These are phyloP conservation scores for Cyrtorhinus lividipennis DNA, from an alignment of 1,140 invertebrate species.

Conservation along the genomic window DNA sequence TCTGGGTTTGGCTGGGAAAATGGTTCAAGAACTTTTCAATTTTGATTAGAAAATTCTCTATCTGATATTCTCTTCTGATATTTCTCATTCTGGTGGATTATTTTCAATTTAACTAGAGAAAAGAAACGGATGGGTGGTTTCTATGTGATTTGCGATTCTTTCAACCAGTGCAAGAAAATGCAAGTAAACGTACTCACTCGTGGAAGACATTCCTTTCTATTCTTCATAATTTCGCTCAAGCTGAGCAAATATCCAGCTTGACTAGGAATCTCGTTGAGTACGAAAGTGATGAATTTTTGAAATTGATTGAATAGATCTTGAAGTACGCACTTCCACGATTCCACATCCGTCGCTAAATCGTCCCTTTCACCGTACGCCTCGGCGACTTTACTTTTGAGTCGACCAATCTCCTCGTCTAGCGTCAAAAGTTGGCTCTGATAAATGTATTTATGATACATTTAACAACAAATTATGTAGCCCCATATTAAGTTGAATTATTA, in stretches of 20 bases:
- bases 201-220: slow-evolving; percentile 2
- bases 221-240: background rate
- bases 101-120: background rate
- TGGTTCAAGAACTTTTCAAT: too few species aligned
- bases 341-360: background rate
- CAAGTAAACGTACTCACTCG: background rate
- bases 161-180: background rate
- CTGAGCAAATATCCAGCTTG: slow-evolving; percentile 4
- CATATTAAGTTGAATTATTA: too few species aligned
- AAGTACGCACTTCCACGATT: background rate
- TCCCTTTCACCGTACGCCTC: background rate
- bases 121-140: too few species aligned
- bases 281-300: slow-evolving; percentile 6
- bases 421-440: background rate
- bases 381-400: background rate
- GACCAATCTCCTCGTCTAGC: background rate
- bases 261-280: background rate
- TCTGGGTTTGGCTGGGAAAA: too few species aligned
- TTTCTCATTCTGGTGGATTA: background rate
- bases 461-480: too few species aligned
- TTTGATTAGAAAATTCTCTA: too few species aligned
- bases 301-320: background rate
- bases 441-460: background rate
- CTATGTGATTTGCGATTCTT: too few species aligned
- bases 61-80: too few species aligned